phyloP scores from a whole-genome alignment of 2,888 invertebrate species.

The Ommatoiulus sabulosus region DNA sequence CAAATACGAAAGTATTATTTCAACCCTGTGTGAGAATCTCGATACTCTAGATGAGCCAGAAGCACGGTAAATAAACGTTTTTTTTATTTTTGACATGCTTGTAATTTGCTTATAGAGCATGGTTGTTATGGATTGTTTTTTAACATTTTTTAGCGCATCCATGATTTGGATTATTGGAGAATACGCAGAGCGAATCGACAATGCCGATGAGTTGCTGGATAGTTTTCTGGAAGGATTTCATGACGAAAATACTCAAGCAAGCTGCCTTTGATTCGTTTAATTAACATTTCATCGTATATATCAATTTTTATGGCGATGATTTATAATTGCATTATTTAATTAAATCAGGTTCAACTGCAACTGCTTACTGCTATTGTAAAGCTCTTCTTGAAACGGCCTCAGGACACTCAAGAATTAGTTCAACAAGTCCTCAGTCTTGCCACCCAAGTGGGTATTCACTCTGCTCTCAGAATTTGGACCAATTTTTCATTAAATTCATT shows the following conservation, averaged over 20 bases:
- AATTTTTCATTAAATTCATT: conserved; percentile 1
- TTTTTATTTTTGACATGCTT: conserved; percentile 53
- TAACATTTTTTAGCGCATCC: conserved; percentile 77
- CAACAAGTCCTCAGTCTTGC: conserved; percentile 88
- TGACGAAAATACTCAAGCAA: conserved; percentile 94
- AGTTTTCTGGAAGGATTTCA: conserved; percentile 98
- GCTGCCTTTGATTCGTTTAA: not conserved
- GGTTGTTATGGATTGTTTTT: conserved; percentile 45
- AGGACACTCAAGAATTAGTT: conserved; percentile 98
- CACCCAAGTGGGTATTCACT: conserved; percentile 70
- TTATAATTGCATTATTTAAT: conserved; percentile 24
- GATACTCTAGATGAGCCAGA: conserved; percentile 99
- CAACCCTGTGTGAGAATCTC: conserved; percentile 97
- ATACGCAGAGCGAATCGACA: conserved; percentile 99
- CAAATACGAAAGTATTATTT: conserved; percentile 99
- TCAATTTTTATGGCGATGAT: not conserved
- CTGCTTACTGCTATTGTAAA: conserved; percentile 98
- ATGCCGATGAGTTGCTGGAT: conserved; percentile 97
- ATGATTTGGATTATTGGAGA: conserved; percentile 95
- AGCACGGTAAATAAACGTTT: conserved; percentile 71
- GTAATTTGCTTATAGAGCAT: not conserved
- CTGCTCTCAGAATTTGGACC: too few species aligned
- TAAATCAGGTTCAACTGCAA: conserved; percentile 81
- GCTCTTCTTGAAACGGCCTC: conserved; percentile 96
- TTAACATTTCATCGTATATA: too few species aligned